Evolutionary conservation across 2,113 vertebrate genomes (phyloP), one percentile per base, ranked within the genome.

Genomic region (Chlamydotis undulata): DNA sequence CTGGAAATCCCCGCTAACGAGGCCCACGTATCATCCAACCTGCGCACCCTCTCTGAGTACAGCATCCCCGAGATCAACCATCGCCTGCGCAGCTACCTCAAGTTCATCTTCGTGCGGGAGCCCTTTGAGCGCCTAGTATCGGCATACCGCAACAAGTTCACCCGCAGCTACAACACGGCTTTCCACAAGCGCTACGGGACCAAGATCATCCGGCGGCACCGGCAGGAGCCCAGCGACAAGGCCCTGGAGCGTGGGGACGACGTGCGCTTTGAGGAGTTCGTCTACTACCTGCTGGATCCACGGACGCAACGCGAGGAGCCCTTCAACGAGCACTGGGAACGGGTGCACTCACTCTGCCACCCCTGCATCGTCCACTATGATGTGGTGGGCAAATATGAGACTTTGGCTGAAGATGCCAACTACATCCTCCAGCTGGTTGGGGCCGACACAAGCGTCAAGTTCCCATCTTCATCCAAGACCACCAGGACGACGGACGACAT

Each of bases 241-340:
- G 98, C 99, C 12, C 97, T 99, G 96, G 98, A 98, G 81, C 98
- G 94, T 0, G 99, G 99, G 10, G 98, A 99, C 1, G 99, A 99
- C 1, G 99, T 99, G 80, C 98, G 98, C 90, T 99, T 99, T 1
- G 98, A 98, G 33, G 99, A 99, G 97, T 99, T 99, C 12, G 98
- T 99, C 50, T 98, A 99, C 94, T 99, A 99, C 96, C 97, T 99
- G 61, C 98, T 99, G 93, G 99, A 99, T 29, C 99, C 99, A 0
- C 98, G 97, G 76, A 99, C 99, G 0, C 99, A 99, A 96, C 97
- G 98, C 21, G 98, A 98, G 14, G 99, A 98, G 89, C 99, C 99
- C 45, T 99, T 99, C 97, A 99, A 99, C 0, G 99, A 99, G 95
- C 99, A 99, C 97, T 99, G 99, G 99, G 99, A 99, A 97, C 97